phyloP scores from a whole-genome alignment of 2,113 vertebrate genomes.

The Microtus richardsoni region DNA sequence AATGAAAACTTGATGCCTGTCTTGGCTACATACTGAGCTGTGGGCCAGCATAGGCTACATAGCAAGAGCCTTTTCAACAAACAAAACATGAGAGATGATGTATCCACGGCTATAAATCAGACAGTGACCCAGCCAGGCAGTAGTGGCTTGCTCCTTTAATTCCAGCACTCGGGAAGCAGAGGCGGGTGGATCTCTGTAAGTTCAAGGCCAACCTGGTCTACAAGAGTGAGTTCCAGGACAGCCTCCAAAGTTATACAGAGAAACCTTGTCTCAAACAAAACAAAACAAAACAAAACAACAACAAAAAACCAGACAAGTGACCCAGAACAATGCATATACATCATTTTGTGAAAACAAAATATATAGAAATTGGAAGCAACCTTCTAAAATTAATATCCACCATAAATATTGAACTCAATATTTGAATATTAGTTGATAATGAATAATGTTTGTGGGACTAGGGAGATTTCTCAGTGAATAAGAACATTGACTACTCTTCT shows the following conservation, averaged over 20 bases:
- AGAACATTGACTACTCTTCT: background rate
- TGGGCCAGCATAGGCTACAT: background rate
- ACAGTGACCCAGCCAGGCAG: background rate
- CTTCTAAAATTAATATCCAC: background rate
- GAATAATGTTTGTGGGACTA: background rate
- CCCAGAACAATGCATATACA: background rate
- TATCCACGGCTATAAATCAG: background rate
- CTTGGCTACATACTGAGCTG: background rate
- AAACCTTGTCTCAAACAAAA: too few relatives aligned
- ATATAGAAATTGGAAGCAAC: background rate
- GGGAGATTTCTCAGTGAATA: background rate
- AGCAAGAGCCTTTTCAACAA: background rate
- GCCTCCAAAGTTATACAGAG: too few relatives aligned
- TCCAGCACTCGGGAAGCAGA: too few relatives aligned
- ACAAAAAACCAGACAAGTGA: background rate
- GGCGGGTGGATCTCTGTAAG: too few relatives aligned
- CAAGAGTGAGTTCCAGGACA: too few relatives aligned
- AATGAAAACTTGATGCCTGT: constrained; percentile 1
- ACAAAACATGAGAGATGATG: background rate
- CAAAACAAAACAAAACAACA: too few relatives aligned
- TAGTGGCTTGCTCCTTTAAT: too few relatives aligned
- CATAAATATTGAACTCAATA: background rate
- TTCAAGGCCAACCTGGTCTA: too few relatives aligned
- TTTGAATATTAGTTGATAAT: background rate
- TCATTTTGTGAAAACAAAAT: background rate